Evolutionary conservation across 1,140 invertebrate genomes (phyloP), one percentile per base, ranked within the genome.

Genomic region (Bombus cullumanus): DNA sequence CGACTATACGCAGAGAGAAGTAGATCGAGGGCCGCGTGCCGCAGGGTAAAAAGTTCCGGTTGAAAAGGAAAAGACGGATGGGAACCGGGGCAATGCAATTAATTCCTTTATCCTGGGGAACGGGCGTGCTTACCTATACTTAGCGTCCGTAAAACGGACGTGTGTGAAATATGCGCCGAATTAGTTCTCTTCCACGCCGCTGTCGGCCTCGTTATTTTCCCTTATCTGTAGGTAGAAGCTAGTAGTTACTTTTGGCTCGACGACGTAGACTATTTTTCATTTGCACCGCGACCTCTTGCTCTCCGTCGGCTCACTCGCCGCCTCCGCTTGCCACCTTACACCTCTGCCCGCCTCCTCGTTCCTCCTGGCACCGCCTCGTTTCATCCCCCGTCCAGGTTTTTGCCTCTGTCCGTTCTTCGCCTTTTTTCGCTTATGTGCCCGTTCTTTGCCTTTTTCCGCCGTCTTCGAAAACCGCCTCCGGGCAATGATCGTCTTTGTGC

Each of bases 121-220:
- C 85, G 69, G 66, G 66, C 89, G 78, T 81, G 88, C 85, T 82
- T 81, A 81, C 79, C 77, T 80, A 86, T 80, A 82, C 85, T 86
- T 75, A 82, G 80, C 47, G 72, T 74, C 80, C n/a, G 80, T 72
- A 76, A 68, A 74, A 59, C 88, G 77, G 80, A 90, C 88, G 82
- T 71, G 89, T 83, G 86, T 91, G 89, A 91, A 91, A 91, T 91
- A 90, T 90, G 86, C 86, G 74, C 77, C 86, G 90, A 92, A 92
- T 92, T 91, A 92, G 91, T 89, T 92, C 89, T 86, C 90, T 86
- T 89, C 84, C 87, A 77, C 80, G 79, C 87, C 83, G 81, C 90
- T 89, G 87, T 86, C 89, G 85, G 89, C 81, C 91, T 91, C 91
- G 90, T 92, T 92, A 92, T 92, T 92, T 91, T 89, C 87, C 89